Base-by-base conservation (phyloP, 2,888 invertebrate species). In the Dendrolimus pini region DNA sequence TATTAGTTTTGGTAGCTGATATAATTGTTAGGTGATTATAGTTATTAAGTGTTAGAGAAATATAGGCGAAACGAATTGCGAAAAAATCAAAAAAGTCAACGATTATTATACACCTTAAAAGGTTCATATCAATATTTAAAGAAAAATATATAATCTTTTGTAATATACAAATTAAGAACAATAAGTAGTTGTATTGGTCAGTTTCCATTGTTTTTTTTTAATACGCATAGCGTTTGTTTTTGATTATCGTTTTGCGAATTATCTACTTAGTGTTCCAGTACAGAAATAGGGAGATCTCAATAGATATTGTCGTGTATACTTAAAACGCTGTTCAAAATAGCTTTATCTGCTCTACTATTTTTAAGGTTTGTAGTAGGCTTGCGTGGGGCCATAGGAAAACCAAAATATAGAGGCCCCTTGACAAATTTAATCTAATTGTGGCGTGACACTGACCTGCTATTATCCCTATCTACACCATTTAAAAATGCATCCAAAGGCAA, bases 111-210 rank as follows among this genome's bases (percentile, higher is more conserved):
- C 79, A 89, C 89, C 89, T 88, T 89, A 82, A 83, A 89, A 88
- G 89, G 89, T 86, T 80, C 90, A 90, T 90, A 90, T 90, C 90
- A 90, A 87, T 89, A 86, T 85, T 84, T 83, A 47, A 47, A 30
- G 30, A 86, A 87, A 85, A 81, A 76, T 86, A 83, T 89, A 81
- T 89, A 88, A 89, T 83, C 85, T 81, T 80, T 81, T 86, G 83
- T 88, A 85, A 75, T 76, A 81, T 82, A 82, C 30, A 30, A 75
- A 76, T 72, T 89, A 88, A 80, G 88, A 85, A 90, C 89, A 89
- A 89, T 89, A 90, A 89, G 83, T 89, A 90, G 89, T 71, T 75
- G 72, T 88, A 86, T 84, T 78, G 75, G 74, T 80, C 71, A 70
- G 68, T 71, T 64, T 60, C 68, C 63, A 67, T 58, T 63, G 65